phyloP scores from a whole-genome alignment of 2,113 vertebrate species.

The Melanostigma gelatinosum region DNA sequence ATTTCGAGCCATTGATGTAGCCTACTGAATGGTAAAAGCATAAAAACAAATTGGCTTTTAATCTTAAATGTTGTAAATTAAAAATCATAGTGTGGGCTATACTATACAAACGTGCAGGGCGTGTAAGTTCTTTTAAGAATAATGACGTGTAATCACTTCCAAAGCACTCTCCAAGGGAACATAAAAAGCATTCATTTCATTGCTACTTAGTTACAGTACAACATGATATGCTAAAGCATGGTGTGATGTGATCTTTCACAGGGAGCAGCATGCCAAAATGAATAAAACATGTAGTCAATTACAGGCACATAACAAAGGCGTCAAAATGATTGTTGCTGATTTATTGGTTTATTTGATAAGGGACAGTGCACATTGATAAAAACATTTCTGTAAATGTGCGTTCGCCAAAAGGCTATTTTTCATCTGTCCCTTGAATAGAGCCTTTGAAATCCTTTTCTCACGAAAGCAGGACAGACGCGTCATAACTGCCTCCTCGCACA shows the following conservation, averaged over 20 bases:
- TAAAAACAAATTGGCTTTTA: neutral
- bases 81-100: too few relatives aligned
- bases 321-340: neutral
- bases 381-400: too few relatives aligned
- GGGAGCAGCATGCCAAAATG: neutral
- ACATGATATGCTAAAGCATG: neutral
- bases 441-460: slow-evolving; percentile 10
- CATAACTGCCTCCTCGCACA: neutral
- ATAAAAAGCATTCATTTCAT: neutral
- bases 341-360: too few relatives aligned
- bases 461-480: slow-evolving; percentile 8
- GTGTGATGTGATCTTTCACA: neutral
- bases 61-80: neutral
- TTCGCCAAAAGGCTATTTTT: too few relatives aligned
- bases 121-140: neutral
- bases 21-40: neutral
- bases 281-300: too few relatives aligned
- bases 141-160: neutral
- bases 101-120: neutral
- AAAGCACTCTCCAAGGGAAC: neutral
- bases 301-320: slow-evolving; percentile 2
- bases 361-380: too few relatives aligned
- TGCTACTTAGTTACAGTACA: neutral
- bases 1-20: neutral
- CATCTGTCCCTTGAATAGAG: neutral